phyloP scores from a whole-genome alignment of 2,797 vertebrate species.

The Enteromius unitaeniatus region DNA sequence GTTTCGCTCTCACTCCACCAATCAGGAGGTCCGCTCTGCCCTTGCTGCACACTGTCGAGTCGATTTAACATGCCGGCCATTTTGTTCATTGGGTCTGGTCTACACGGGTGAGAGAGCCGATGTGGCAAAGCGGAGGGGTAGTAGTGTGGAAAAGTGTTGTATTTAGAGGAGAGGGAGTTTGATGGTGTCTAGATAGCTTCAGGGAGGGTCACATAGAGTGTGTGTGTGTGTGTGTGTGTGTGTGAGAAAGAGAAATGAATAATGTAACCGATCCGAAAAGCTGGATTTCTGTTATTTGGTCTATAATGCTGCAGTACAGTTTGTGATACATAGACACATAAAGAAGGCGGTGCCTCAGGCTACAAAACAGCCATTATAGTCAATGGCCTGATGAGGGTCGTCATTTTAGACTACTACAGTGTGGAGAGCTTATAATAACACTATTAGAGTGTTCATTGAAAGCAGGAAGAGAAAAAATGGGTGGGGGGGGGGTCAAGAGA shows the following conservation, averaged over 20 bases:
- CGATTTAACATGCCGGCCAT: conserved; percentile 53
- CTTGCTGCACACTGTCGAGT: conserved; percentile 10
- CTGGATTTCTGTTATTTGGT: conserved; percentile 71
- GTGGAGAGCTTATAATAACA: conserved; percentile 71
- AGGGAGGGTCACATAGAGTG: conserved; percentile 24
- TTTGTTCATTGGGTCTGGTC: conserved; percentile 46
- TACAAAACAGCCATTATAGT: conserved; percentile 68
- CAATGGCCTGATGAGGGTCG: conserved; percentile 59
- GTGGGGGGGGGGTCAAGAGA: conserved; percentile 33
- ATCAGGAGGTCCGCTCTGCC: conserved; percentile 28
- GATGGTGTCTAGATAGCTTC: conserved; percentile 35
- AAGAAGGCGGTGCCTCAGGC: conserved; percentile 53
- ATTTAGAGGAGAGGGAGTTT: conserved; percentile 28
- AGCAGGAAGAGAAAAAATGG: conserved; percentile 55
- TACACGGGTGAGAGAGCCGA: background rate
- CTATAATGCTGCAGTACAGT: conserved; percentile 34
- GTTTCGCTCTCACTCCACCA: conserved; percentile 59
- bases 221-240: conserved; percentile 22
- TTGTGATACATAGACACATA: conserved; percentile 51
- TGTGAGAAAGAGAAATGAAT: conserved; percentile 68
- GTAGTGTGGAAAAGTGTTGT: conserved; percentile 17
- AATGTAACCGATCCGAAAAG: conserved; percentile 72
- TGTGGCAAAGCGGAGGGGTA: conserved; percentile 6
- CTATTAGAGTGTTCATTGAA: conserved; percentile 47
- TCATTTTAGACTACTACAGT: conserved; percentile 49